Base-by-base conservation (phyloP, 92 coral and sea anemone genomes). In the Epizoanthus rinbou region DNA sequence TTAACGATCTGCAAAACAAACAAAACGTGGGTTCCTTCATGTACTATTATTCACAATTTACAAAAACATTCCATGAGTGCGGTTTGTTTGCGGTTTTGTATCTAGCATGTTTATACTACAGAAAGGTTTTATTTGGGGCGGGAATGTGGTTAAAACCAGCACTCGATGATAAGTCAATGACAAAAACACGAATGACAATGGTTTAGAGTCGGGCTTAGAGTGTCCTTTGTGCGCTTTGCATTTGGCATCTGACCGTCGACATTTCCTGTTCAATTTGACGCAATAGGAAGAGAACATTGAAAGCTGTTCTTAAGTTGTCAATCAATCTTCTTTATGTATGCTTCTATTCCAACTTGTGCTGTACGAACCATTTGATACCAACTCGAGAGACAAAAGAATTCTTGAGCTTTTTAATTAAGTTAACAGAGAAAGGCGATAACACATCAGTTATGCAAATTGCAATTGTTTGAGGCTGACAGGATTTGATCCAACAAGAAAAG, bases 361-460 rank as follows among this genome's bases (percentile, higher is more conserved):
- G 54, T 13, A 50, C 54, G 14, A 50, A 9, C 14, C 54, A 50
- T 50, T 50, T 50, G 54, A 50, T 50, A 50, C 14, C 14, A 50
- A 50, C 54, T 50, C 14, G 54, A 50, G 54, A 62, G 35, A 70
- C 72, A 39, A 64, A 65, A 82, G 64, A 59, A 66, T 83, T 87
- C 86, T 43, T 41, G 50, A 35, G 80, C 33, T 52, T 82, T 64
- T 83, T 45, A 66, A 75, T 83, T 64, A 19, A 57, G 57, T 81
- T 78, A 78, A 78, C 71, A 21, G 82, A 62, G 71, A 62, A 62
- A 60, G 82, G 86, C 74, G 70, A 81, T 85, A 75, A 79, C 35
- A 74, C 28, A 64, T 33, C 64, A 69, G 37, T 89, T 81, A 89
- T 89, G 92, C 85, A 85, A 86, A 89, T 86, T 73, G 71, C 56